A percentile compares a stretch with the other conserved stretches of the same genome.
Conservation (phyloP, 1,140 invertebrate genomes). For the Ceratina australensis region DNA sequence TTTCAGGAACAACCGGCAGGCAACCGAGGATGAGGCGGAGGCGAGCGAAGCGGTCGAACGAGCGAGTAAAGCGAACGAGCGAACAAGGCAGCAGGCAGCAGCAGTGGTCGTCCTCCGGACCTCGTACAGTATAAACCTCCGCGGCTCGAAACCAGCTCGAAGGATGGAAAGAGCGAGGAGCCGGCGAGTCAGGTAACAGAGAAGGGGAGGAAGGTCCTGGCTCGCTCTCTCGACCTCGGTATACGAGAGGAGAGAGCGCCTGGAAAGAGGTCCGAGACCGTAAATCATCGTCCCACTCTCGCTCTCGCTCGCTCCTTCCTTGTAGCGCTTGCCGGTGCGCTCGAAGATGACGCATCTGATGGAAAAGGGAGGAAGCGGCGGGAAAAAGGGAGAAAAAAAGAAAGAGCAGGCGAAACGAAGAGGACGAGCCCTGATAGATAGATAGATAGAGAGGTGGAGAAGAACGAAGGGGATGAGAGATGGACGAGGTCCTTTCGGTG, state of each 20-base stretch:
- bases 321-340: neutral
- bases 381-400: conserved; percentile 24
- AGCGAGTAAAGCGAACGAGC: neutral
- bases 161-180: conserved; percentile 12
- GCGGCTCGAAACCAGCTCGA: conserved; percentile 56
- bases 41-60: neutral
- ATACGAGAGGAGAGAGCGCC: conserved; percentile 20
- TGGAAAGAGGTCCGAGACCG: conserved; percentile 56
- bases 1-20: conserved; percentile 55
- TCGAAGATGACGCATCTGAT: conserved; percentile 54
- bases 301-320: too few relatives aligned
- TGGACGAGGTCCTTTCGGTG: conserved; percentile 34
- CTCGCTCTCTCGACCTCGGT: conserved; percentile 23
- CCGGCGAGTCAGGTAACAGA: conserved; percentile 29
- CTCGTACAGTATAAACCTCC: conserved; percentile 32
- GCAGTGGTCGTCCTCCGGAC: conserved; percentile 25
- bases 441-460: neutral
- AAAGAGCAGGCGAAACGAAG: neutral
- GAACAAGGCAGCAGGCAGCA: neutral
- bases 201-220: conserved; percentile 39
- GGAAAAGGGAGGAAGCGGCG: conserved; percentile 53
- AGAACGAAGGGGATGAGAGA: conserved; percentile 7
- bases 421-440: conserved; percentile 4
- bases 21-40: neutral
- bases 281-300: conserved; percentile 64